Base-by-base conservation (phyloP, 2,113 vertebrate genomes). In the Gymnocephalus cernua region DNA sequence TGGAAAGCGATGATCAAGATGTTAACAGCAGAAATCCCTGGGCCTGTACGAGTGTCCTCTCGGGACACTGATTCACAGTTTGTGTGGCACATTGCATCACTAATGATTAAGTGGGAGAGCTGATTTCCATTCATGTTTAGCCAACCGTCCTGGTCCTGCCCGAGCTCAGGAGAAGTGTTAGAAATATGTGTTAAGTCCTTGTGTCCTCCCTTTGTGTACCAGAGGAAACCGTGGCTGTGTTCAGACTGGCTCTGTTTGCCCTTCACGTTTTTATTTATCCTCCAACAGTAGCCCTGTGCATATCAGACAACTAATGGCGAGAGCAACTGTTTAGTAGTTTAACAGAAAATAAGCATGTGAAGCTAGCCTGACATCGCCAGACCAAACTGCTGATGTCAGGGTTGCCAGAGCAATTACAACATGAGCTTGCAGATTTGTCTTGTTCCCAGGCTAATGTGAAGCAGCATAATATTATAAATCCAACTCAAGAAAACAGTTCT, bases 151-250 rank as follows among this genome's bases (percentile, higher is more conserved):
- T 11, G 18, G 2, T 15, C 1, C 6, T 25, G 19, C 10, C 10
- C 27, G 27, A 56, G 47, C 25, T 64, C 32, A 41, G 15, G 23
- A 58, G 23, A 16, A 19, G 27, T 74, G 48, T 54, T 6, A 48
- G 56, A 21, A 15, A 48, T 14, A 1, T 44, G 35, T 18, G 32
- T 14, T n/a, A 8, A n/a, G 27, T 23, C 35, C 25, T 47, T 2
- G 56, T 54, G 56, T 53, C 44, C 23, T 63, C 16, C 27, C 14
- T 53, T 54, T 19, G 8, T 3, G 15, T 48, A 27, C 47, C 58
- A 47, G 27, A 38, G 62, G 27, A 76, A 63, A n/a, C 35, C 10
- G 47, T 11, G 44, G 48, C 72, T 56, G 50, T 69, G 68, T 56
- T 78, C 69, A 76, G 21, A 27, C 8, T 1, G 50, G 45, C 63